These are phyloP conservation scores for Drosophila longiperda DNA, from an alignment of 2,888 invertebrate genomes.

Conservation along the genomic window DNA sequence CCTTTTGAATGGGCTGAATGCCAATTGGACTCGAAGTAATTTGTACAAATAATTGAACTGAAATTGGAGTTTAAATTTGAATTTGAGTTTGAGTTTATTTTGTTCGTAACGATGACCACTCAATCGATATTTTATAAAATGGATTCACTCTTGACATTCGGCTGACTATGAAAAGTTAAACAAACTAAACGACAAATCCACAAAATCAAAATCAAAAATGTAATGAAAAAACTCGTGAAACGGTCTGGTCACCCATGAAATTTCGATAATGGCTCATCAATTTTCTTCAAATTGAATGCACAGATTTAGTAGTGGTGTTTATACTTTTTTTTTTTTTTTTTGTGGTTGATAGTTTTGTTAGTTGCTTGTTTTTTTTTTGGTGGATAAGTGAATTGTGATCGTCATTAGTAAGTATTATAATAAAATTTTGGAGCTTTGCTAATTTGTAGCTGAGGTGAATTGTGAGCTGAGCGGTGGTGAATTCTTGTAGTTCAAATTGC, in stretches of 20 bases:
- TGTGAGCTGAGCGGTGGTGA: constrained; percentile 65
- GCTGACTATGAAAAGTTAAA: constrained; percentile 54
- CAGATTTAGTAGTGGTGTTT: constrained; percentile 51
- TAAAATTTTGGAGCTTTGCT: constrained; percentile 43
- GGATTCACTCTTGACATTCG: constrained; percentile 36
- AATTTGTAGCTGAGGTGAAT: constrained; percentile 65
- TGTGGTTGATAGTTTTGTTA: constrained; percentile 44
- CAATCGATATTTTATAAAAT: constrained; percentile 85
- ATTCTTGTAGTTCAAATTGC: constrained; percentile 51
- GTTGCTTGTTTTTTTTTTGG: constrained; percentile 50
- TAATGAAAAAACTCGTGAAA: constrained; percentile 46
- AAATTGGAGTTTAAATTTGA: constrained; percentile 10
- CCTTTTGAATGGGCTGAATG: constrained; percentile 34
- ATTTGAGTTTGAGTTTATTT: constrained; percentile 29
- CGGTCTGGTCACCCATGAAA: constrained; percentile 75
- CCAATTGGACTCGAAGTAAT: constrained; percentile 51
- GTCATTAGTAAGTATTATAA: constrained; percentile 44
- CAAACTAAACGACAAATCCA: constrained; percentile 24
- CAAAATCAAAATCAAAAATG: constrained; percentile 42
- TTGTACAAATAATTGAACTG: constrained; percentile 8
- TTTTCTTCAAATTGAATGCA: constrained; percentile 60
- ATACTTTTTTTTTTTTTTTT: constrained; percentile 5
- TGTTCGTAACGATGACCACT: constrained; percentile 84
- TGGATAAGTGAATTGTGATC: constrained; percentile 58
- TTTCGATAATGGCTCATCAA: constrained; percentile 82